Evolutionary conservation across 2,888 invertebrate species (phyloP), one percentile per base, ranked within the genome.

Genomic region (Linnaemya tessellans): DNA sequence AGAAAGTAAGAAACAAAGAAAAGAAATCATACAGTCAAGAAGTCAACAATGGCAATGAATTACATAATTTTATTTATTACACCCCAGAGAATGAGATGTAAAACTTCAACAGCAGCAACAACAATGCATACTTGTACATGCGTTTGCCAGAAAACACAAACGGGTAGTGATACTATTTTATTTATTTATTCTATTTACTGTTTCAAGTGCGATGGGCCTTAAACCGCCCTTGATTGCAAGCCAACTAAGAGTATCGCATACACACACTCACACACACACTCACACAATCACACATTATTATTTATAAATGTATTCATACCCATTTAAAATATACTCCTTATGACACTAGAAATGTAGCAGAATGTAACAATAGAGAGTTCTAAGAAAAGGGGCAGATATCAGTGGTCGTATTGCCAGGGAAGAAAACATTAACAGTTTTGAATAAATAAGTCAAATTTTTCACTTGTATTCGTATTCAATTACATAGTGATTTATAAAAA

Each of bases 11-110:
- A 18, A 58, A 18, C 15, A 11, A 18, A 22, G 15, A 51, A 74
- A 25, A 65, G 65, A 74, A 30, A 54, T 35, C n/a, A 64, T 46
- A 25, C 60, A 88, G 89, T 89, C 88, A 88, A 87, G 88, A 89
- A 90, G 90, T 90, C 89, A 90, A 90, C 90, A 89, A 88, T 83
- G 89, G 88, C 89, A 90, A 90, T 90, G 90, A 90, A 90, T 90
- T 89, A 90, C 88, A 90, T 90, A 90, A 90, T 90, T 90, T 90
- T 90, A 90, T 90, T 90, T 90, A 90, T 90, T 89, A 90, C 88
- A 88, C 90, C 91, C 90, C 88, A 88, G 91, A 89, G 91, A 81
- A 62, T 51, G n/a, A 30, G 30, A 68, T 60, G 11, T 64, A 13
- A 3, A 67, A 78, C 54, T 13, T 9, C 30, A 18, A 68, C 15